Conservation (phyloP, 2,888 invertebrate species). For the Creontiades dilutus region DNA sequence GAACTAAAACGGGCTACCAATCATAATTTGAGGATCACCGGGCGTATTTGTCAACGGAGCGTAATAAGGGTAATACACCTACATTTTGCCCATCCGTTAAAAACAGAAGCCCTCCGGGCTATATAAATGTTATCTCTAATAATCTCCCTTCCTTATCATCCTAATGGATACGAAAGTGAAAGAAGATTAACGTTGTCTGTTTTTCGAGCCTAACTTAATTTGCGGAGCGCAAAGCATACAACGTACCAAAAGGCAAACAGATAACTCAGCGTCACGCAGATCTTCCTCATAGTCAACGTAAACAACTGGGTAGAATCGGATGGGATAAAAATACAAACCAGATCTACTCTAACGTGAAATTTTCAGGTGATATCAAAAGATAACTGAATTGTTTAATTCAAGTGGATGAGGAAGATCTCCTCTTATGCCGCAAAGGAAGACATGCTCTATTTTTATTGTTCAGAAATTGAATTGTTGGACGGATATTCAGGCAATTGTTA, state of each 20-base stretch:
- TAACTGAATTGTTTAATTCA: no score
- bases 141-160: slow-evolving; percentile 39
- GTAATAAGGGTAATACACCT: slow-evolving; percentile 60
- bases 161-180: slow-evolving; percentile 34
- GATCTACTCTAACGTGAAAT: no score
- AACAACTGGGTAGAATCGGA: no score
- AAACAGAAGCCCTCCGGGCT: neutral
- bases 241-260: neutral
- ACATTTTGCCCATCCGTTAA: slow-evolving; percentile 53
- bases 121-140: slow-evolving; percentile 49
- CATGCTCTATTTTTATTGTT: no score
- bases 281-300: no score
- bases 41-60: slow-evolving; percentile 33
- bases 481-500: no score
- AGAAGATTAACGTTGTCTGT: neutral
- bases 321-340: no score
- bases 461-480: no score
- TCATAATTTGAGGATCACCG: slow-evolving; percentile 56
- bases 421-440: no score
- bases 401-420: no score
- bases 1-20: slow-evolving; percentile 30
- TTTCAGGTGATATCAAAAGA: no score
- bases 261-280: no score
- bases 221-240: neutral
- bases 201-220: neutral